phyloP scores from a whole-genome alignment of 2,113 vertebrate species.

The Pomatorhinus ruficollis region DNA sequence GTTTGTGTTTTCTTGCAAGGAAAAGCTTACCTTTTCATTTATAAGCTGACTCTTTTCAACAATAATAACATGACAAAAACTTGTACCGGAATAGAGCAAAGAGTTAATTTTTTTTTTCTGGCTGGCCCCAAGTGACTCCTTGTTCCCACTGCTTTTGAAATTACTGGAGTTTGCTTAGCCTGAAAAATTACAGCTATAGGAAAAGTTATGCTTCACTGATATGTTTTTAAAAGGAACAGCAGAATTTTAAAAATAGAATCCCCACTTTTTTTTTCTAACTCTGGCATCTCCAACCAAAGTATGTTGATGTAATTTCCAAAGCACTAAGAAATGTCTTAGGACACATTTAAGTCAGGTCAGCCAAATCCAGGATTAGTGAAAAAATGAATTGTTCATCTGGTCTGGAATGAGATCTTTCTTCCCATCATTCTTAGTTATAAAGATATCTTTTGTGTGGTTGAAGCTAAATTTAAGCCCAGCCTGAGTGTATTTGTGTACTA shows the following conservation, averaged over 20 bases:
- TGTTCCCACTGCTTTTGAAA: constrained; percentile 58
- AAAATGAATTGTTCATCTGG: constrained; percentile 49
- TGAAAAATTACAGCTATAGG: constrained; percentile 48
- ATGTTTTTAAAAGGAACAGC: constrained; percentile 56
- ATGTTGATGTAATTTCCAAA: constrained; percentile 68
- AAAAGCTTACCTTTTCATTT: not conserved
- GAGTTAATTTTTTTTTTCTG: constrained; percentile 1
- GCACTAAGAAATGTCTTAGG: constrained; percentile 58
- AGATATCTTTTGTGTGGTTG: constrained; percentile 46
- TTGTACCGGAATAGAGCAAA: not conserved
- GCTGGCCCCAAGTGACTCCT: constrained; percentile 16
- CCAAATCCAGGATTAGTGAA: constrained; percentile 60
- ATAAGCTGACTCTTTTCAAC: not conserved
- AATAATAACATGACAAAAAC: not conserved
- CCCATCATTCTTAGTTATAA: constrained; percentile 51
- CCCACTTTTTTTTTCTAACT: not conserved
- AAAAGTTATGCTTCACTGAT: constrained; percentile 33
- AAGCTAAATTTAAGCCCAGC: constrained; percentile 41
- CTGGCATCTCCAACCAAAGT: constrained; percentile 41
- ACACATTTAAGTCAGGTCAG: constrained; percentile 62
- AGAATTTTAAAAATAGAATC: constrained; percentile 61
- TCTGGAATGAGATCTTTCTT: constrained; percentile 56
- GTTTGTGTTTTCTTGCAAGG: not conserved
- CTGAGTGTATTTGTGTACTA: constrained; percentile 18
- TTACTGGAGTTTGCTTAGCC: constrained; percentile 39